Evolutionary conservation across 2,888 invertebrate genomes (phyloP), one percentile per base, ranked within the genome.

Genomic region (Tachina lurida): DNA sequence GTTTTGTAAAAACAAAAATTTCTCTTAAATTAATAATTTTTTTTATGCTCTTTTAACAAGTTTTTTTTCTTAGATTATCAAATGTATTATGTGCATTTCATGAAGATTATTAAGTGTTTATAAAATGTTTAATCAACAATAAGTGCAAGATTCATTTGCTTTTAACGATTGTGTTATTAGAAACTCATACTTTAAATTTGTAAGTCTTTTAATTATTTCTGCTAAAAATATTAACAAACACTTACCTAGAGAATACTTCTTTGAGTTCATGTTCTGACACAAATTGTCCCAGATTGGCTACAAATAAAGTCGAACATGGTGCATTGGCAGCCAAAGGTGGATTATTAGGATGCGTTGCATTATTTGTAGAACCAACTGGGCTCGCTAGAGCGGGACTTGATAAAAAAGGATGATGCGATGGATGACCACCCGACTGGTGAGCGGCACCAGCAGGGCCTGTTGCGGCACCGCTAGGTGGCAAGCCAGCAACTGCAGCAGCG

Each of bases 211-310:
- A 7, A 31, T 7, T 2, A 31, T 7, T 31, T 31, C 31, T 7
- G 31, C 7, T 31, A 1, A 47, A 73, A 49, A 43, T 19, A 17
- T 39, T 7, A 39, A 43, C 7, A 22, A 47, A 12, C n/a, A 87
- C 94, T 94, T 93, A 98, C 98, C 98, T 98, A 95, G 97, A 97
- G 94, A 99, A 98, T 92, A 99, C 97, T 94, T 98, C 98, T 95
- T 98, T 98, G 90, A 99, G 96, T 94, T 99, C 99, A 93, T 99
- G 98, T 94, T 99, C 99, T 89, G 98, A 98, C 91, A 98, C 98
- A 93, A 97, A 98, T 94, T 98, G 98, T 89, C 99, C 98, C 92
- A 99, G 95, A 94, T 99, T 99, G 92, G 99, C 99, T 92, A 99
- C 98, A 94, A 99, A 99, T 89, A 99, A 96, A 89, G 99, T 99